Conservation (phyloP, 2,113 vertebrate genomes). For the Aramus guarauna region DNA sequence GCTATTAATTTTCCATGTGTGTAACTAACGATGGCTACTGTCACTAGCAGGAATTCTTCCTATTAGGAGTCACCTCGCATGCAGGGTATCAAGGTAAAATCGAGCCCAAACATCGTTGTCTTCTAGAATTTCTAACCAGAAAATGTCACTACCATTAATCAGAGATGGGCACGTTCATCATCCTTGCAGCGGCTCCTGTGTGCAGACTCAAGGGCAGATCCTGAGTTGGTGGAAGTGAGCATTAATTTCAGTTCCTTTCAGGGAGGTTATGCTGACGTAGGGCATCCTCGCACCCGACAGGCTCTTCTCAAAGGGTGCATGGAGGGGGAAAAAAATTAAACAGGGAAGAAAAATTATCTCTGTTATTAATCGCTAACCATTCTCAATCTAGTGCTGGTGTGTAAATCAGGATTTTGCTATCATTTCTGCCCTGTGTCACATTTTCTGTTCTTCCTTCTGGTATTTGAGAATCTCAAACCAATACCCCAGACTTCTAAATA, state of each 20-base stretch:
- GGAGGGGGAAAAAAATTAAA: neutral
- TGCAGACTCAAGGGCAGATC: neutral
- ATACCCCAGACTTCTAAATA: neutral
- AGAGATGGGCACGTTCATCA: neutral
- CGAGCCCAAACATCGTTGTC: neutral
- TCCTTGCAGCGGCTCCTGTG: neutral
- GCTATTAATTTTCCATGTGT: neutral
- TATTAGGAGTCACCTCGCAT: neutral
- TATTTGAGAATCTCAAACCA: neutral
- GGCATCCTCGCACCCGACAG: neutral
- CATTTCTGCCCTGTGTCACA: neutral
- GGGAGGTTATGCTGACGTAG: neutral
- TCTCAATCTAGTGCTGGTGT: neutral
- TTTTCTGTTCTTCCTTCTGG: neutral
- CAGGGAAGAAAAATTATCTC: neutral
- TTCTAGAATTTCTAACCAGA: neutral
- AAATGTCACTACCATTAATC: neutral
- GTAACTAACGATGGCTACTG: neutral
- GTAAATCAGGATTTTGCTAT: neutral
- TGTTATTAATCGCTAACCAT: neutral
- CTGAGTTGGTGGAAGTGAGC: neutral
- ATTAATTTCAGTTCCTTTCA: neutral
- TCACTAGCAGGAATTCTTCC: neutral
- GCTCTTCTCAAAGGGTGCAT: neutral
- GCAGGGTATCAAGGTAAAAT: neutral